Evolutionary conservation across 1,140 invertebrate genomes (phyloP).

Genomic region (Cepaea nemoralis): DNA sequence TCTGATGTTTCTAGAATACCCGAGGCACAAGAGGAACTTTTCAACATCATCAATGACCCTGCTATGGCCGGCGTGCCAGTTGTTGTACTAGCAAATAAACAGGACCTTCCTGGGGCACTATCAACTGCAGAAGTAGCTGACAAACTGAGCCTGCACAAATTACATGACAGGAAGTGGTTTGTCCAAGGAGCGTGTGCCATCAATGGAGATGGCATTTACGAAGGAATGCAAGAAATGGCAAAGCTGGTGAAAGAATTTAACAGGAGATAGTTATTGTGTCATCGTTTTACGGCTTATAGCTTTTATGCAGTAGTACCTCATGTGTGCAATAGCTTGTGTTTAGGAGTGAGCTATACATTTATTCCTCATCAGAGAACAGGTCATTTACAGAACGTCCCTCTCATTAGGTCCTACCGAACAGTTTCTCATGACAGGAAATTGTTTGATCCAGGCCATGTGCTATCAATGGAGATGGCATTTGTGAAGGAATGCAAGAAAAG

Average conservation of each 20-base stretch:
- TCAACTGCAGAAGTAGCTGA: slow-evolving; percentile 55
- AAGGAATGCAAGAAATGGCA: slow-evolving; percentile 47
- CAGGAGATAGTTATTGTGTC: no score
- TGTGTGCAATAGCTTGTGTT: no score
- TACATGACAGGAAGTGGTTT: slow-evolving; percentile 59
- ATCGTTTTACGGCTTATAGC: no score
- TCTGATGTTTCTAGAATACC: slow-evolving; percentile 96
- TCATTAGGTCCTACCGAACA: no score
- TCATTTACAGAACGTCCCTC: no score
- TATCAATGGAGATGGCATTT: slow-evolving; percentile 59
- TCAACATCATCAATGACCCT: slow-evolving; percentile 71
- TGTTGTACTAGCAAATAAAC: slow-evolving; percentile 70
- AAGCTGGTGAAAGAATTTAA: slow-evolving; percentile 52
- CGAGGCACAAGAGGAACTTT: slow-evolving; percentile 93
- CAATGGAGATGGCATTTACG: slow-evolving; percentile 59
- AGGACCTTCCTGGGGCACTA: slow-evolving; percentile 65
- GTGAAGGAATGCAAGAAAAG: slow-evolving; percentile 43
- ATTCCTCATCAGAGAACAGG: no score
- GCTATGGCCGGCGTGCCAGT: slow-evolving; percentile 68
- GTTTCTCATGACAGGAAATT: no score
- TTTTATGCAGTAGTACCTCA: no score
- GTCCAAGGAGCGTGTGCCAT: slow-evolving; percentile 60
- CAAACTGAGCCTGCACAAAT: slow-evolving; percentile 29
- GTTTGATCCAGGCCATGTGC: slow-evolving; percentile 62
- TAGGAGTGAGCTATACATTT: no score